Conservation (phyloP, 2,113 vertebrate genomes). For the Psammodynastes pulverulentus region DNA sequence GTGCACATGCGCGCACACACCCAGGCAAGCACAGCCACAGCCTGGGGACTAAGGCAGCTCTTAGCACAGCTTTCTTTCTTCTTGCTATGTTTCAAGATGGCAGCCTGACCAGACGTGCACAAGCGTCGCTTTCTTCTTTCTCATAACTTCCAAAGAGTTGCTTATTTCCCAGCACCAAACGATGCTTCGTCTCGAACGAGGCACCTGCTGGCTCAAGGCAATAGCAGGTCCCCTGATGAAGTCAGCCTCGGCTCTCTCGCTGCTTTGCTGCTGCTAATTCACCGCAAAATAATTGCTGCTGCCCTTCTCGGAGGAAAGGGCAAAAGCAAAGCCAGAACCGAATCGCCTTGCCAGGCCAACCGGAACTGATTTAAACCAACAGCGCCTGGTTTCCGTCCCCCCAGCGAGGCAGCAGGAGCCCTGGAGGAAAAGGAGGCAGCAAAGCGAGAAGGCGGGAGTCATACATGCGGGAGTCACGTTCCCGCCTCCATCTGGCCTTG, state of each 20-base stretch:
- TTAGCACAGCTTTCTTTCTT: not conserved
- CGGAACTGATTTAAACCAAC: not conserved
- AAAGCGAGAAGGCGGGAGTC: not conserved
- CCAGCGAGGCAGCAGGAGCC: not conserved
- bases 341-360: not conserved
- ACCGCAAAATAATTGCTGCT: not conserved
- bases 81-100: not conserved
- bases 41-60: not conserved
- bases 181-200: not conserved
- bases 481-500: not conserved
- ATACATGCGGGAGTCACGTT: not conserved
- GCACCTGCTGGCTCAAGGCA: not conserved
- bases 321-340: not conserved
- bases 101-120: not conserved
- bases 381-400: not conserved
- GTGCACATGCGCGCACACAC: rapidly evolving
- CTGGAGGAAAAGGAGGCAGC: not conserved
- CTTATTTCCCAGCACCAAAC: not conserved
- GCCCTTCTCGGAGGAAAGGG: not conserved
- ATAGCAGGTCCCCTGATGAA: not conserved
- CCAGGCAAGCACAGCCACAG: not conserved
- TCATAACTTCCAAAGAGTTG: not conserved
- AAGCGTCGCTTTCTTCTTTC: not conserved
- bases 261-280: not conserved
- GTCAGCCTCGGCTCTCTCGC: not conserved